Evolutionary conservation across 2,113 vertebrate species (phyloP).

Genomic region (Paradoxurus hermaphroditus): DNA sequence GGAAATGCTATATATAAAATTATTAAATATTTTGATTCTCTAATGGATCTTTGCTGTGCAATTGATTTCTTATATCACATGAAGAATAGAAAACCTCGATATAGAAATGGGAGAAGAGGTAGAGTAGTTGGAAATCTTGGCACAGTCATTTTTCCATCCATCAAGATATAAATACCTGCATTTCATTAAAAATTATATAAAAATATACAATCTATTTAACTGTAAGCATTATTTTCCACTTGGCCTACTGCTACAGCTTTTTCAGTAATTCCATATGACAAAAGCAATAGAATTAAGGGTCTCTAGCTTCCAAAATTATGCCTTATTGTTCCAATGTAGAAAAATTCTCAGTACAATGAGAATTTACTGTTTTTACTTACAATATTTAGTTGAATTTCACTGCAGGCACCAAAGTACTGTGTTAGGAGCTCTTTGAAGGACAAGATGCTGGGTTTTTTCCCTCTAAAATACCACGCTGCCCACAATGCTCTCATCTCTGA

Average conservation of each 20-base stretch:
- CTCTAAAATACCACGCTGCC: neutral
- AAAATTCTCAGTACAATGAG: neutral
- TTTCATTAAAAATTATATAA: neutral
- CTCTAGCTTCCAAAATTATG: neutral
- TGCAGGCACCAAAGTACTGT: neutral
- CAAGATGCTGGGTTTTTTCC: neutral
- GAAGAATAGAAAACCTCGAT: neutral
- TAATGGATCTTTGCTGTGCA: neutral
- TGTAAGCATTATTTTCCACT: neutral
- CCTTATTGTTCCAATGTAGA: neutral
- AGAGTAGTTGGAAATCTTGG: neutral
- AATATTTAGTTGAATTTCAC: neutral
- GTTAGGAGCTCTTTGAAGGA: neutral
- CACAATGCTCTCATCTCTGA: neutral
- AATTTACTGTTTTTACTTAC: neutral
- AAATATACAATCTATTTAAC: neutral
- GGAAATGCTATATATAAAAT: neutral
- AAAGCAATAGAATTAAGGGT: neutral
- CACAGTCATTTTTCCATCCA: neutral
- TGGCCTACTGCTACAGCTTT: neutral
- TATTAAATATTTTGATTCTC: neutral
- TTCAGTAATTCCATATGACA: neutral
- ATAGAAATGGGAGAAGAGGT: neutral
- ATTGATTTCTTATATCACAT: neutral
- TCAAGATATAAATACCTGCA: neutral